These are phyloP conservation scores for Lethenteron reissneri DNA, from an alignment of 2,113 vertebrate genomes.

Conservation along the genomic window DNA sequence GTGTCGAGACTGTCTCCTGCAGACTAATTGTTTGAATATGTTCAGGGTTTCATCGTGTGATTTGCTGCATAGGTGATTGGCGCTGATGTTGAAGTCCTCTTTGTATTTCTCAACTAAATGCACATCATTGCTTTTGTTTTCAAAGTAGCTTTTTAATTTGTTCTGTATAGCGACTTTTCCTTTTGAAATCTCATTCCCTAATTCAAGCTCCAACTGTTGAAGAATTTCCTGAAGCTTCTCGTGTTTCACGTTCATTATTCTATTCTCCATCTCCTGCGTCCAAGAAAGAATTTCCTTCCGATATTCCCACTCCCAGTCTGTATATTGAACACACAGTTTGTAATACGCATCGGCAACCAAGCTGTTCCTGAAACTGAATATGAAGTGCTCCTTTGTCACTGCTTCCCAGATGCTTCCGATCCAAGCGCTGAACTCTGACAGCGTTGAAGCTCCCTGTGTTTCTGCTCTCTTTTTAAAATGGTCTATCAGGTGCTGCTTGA, in stretches of 20 bases:
- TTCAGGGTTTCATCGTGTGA: background rate
- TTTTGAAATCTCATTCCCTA: conserved; percentile 4
- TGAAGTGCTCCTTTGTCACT: conserved; percentile 20
- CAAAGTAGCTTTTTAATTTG: conserved; percentile 6
- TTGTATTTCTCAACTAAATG: conserved; percentile 9
- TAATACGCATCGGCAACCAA: conserved; percentile 23
- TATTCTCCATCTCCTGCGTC: conserved; percentile 15
- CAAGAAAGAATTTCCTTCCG: background rate
- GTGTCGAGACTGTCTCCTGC: background rate
- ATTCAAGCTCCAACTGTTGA: conserved; percentile 15
- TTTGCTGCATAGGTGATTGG: conserved; percentile 1
- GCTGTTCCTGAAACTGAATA: conserved; percentile 21
- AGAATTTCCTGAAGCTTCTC: conserved; percentile 16
- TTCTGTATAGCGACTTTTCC: conserved; percentile 1
- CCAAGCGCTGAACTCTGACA: conserved; percentile 19
- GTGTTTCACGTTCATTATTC: conserved; percentile 16
- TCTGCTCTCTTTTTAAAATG: conserved; percentile 11
- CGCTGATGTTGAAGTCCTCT: conserved; percentile 6
- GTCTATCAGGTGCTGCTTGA: conserved; percentile 19
- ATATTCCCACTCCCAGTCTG: conserved; percentile 21
- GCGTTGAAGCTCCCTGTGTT: conserved; percentile 4
- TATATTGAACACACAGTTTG: conserved; percentile 18
- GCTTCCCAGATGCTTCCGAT: conserved; percentile 20
- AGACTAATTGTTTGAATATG: background rate
- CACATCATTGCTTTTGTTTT: background rate